Evolutionary conservation across 2,797 vertebrate genomes (phyloP).

Genomic region (Crypturellus tataupa): DNA sequence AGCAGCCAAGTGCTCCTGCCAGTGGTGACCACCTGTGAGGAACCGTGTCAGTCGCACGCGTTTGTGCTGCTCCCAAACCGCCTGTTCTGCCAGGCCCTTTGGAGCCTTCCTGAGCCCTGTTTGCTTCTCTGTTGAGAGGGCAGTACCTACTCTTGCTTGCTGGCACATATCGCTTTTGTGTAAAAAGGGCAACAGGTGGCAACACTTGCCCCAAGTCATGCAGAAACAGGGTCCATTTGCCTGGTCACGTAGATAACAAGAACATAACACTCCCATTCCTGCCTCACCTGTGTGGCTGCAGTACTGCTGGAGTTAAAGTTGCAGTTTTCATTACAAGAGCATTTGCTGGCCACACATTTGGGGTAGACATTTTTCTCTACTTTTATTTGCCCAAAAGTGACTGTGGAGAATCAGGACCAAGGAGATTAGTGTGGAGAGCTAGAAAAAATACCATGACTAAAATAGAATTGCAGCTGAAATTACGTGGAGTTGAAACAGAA

Average conservation of each 20-base stretch:
- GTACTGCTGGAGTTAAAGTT: neutral
- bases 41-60: neutral
- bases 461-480: constrained; percentile 2
- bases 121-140: neutral
- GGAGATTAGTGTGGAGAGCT: neutral
- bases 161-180: neutral
- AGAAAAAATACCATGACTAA: neutral
- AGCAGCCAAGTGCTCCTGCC: neutral
- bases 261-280: neutral
- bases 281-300: neutral
- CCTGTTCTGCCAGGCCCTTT: neutral
- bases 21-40: accelerated
- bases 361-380: neutral
- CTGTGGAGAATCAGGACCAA: neutral
- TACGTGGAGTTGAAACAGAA: neutral
- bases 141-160: neutral
- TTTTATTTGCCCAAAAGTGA: neutral
- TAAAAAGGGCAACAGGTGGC: constrained; percentile 56
- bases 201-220: neutral
- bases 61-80: neutral
- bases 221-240: neutral
- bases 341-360: neutral
- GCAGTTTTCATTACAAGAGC: neutral
- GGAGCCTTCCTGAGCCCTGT: neutral
- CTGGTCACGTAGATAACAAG: neutral